Percentiles rank a stretch among this genome's conserved stretches.
These are phyloP conservation scores for Octodon degus DNA, from an alignment of 2,113 vertebrate genomes.

Conservation along the genomic window DNA sequence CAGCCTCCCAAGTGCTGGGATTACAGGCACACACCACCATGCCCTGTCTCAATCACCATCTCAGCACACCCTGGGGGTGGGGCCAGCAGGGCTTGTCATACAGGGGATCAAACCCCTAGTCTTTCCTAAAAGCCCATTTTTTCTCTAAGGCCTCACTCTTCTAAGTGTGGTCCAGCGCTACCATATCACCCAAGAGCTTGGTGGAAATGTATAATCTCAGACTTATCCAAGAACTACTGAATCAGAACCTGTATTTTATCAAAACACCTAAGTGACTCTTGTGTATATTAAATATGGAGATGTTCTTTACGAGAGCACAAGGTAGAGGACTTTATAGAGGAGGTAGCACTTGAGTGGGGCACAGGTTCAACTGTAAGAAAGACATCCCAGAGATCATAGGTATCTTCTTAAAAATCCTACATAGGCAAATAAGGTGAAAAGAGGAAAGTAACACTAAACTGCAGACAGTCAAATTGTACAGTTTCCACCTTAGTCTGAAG, in stretches of 20 bases:
- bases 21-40: too few relatives aligned
- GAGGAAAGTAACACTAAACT: background rate
- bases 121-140: background rate
- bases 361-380: slow-evolving; percentile 19
- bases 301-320: background rate
- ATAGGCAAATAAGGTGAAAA: background rate
- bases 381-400: background rate
- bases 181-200: background rate
- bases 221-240: background rate
- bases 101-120: too few relatives aligned
- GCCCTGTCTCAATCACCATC: too few relatives aligned
- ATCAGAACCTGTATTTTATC: background rate
- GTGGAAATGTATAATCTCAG: background rate
- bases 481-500: background rate
- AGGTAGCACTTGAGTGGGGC: background rate
- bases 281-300: background rate
- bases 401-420: background rate
- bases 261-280: background rate
- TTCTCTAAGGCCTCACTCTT: background rate
- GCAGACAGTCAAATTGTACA: background rate
- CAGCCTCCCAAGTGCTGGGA: too few relatives aligned
- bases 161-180: background rate
- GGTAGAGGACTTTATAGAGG: background rate
- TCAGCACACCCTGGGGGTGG: too few relatives aligned
- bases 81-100: too few relatives aligned